Base-by-base conservation (phyloP, 2,888 invertebrate species). In the Apodemia hepburni region DNA sequence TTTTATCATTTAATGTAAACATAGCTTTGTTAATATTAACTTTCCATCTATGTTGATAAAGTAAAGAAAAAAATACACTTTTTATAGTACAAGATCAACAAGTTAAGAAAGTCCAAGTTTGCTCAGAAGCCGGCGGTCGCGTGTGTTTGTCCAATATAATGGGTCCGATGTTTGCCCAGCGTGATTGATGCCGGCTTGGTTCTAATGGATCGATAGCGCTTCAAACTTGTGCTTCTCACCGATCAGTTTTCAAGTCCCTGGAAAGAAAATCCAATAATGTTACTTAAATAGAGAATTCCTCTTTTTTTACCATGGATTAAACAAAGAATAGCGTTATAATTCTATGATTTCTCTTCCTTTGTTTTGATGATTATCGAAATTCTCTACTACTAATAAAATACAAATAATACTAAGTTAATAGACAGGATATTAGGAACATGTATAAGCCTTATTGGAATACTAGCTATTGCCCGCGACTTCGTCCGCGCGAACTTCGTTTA, bases 81-180 rank as follows among this genome's bases (percentile, higher is more conserved):
- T 33, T 47, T n/a, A 51, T 27, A 38, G 61, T 61, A 57, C 65
- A 70, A 69, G 71, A 71, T 72, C 69, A 74, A 78, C 74, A 76
- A 78, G 77, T 79, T 70, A 76, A 76, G 74, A 64, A 76, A 76
- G 45, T 47, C 45, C 45, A n/a, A n/a, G 73, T 76, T 69, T 68
- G 73, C 69, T 74, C 79, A 77, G 79, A 74, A 80, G 80, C 76
- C 77, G 45, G 66, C 64, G 54, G 54, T 57, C 54, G 54, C 68
- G 67, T 68, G 64, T 76, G 75, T 77, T 86, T 86, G 83, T 79
- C 80, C 82, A 78, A 84, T 83, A 82, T 85, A 84, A 85, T 84
- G 79, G 85, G 74, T 42, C 15, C 1, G 42, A 78, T 85, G 85
- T 86, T 86, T 86, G 86, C 77, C 47, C 69, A 70, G 65, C 70